Evolutionary conservation across 1,140 invertebrate genomes (phyloP).

Genomic region (Pissodes strobi): DNA sequence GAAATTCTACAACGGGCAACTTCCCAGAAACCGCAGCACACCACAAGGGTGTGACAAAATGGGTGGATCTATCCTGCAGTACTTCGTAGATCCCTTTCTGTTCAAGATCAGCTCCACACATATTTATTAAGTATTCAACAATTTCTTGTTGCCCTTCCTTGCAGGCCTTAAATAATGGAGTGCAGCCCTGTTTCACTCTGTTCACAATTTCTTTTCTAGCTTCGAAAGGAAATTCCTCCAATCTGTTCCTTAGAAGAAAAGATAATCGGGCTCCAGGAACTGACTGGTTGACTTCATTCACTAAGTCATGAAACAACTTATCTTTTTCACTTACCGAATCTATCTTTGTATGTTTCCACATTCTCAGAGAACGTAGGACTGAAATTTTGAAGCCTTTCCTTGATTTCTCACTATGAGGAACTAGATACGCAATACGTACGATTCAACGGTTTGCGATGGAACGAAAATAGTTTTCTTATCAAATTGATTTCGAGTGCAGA

Average conservation of each 20-base stretch:
- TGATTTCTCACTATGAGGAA: no score
- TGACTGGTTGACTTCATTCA: slow-evolving; percentile 69
- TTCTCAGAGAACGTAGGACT: slow-evolving; percentile 16
- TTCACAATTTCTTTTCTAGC: slow-evolving; percentile 68
- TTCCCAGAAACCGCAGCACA: slow-evolving; percentile 89
- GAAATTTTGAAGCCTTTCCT: no score
- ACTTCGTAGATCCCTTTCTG: slow-evolving; percentile 78
- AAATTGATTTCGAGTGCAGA: not conserved
- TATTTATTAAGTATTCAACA: slow-evolving; percentile 83
- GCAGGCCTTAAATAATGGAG: slow-evolving; percentile 85
- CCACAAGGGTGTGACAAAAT: slow-evolving; percentile 89
- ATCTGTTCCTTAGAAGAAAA: slow-evolving; percentile 67
- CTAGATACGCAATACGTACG: no score
- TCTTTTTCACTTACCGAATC: slow-evolving; percentile 62
- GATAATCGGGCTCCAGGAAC: slow-evolving; percentile 69
- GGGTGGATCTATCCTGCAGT: slow-evolving; percentile 63
- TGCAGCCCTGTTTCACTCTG: slow-evolving; percentile 73
- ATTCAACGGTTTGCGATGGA: not conserved
- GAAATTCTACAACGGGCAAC: slow-evolving; percentile 74
- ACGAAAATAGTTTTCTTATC: not conserved
- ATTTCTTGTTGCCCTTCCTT: slow-evolving; percentile 84
- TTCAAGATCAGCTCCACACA: slow-evolving; percentile 83
- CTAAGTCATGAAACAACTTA: slow-evolving; percentile 67
- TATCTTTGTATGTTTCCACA: slow-evolving; percentile 52
- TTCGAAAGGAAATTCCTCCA: slow-evolving; percentile 65